A percentile compares a stretch with the other conserved stretches of the same genome.
phyloP scores from a whole-genome alignment of 2,113 vertebrate species.

The Leptobrachium ailaonicum region DNA sequence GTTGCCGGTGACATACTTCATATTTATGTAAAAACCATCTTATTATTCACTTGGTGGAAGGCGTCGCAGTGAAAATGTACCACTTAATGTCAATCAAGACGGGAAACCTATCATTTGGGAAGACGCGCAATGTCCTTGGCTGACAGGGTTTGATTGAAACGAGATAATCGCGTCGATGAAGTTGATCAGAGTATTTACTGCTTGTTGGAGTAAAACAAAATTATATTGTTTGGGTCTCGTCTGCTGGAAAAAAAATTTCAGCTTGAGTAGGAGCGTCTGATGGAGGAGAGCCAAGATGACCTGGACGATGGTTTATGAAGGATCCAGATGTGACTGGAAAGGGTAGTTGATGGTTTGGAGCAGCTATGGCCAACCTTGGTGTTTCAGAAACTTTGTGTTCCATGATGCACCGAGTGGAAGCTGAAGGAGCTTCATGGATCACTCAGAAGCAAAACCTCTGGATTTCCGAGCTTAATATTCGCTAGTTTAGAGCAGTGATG shows the following conservation, averaged over 20 bases:
- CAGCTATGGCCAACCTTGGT: too few species aligned
- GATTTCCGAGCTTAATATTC: too few species aligned
- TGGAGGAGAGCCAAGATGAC: too few species aligned
- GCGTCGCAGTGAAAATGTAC: slow-evolving; percentile 24
- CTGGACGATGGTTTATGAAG: too few species aligned
- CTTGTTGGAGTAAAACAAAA: slow-evolving; percentile 36
- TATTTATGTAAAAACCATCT: slow-evolving; percentile 10
- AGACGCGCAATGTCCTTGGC: slow-evolving; percentile 6
- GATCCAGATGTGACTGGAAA: too few species aligned
- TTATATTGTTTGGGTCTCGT: slow-evolving; percentile 1
- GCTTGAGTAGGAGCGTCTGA: too few species aligned
- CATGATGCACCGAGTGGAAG: too few species aligned
- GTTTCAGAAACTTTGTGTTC: too few species aligned
- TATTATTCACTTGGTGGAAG: slow-evolving; percentile 27
- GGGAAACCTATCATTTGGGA: slow-evolving; percentile 2
- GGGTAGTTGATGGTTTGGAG: too few species aligned
- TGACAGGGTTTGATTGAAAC: slow-evolving; percentile 31
- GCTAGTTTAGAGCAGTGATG: neutral
- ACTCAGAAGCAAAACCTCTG: too few species aligned
- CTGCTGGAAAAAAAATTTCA: neutral
- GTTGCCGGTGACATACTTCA: slow-evolving; percentile 15
- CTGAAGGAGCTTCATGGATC: too few species aligned
- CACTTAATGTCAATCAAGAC: slow-evolving; percentile 43
- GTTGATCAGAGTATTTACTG: slow-evolving; percentile 1
- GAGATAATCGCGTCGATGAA: slow-evolving; percentile 3